Base-by-base conservation (phyloP, 2,888 invertebrate genomes). In the Steinernema hermaphroditum region DNA sequence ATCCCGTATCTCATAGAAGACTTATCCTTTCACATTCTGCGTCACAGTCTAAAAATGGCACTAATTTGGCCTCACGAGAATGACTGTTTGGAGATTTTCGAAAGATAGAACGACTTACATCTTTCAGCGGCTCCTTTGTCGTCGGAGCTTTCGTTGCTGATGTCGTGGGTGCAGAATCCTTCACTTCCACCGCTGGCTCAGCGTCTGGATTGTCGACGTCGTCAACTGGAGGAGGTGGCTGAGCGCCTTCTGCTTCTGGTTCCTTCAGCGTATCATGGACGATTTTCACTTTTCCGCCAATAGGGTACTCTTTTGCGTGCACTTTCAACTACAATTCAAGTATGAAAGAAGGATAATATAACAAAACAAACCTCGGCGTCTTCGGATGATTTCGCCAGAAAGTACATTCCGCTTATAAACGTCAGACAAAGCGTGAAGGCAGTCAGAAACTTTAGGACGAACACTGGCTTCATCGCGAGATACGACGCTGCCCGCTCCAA, bases 391-490 rank as follows among this genome's bases (percentile, higher is more conserved):
- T 62, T 62, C 14, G 62, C 29, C 62, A 62, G 62, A 29, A 62
- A 62, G 32, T 62, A 62, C 32, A 62, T 34, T 2, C 62, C 62
- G 32, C 62, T 34, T 14, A 62, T 62, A n/a, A 62, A 62, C 32
- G 62, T 62, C 2, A 62, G 2, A 32, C 62, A 62, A 12, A 62
- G 16, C 62, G 62, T 62, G 62, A 29, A 62, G 2, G 62, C 62
- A 32, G 62, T 62, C 12, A 62, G 32, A 19, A 62, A 62, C 29
- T 62, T 62, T 16, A 62, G 34, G 8, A 62, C 34, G 32, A 62
- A 62, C 32, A 62, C 62, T 27, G 62, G 62, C 62, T 62, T 62
- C 62, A 62, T 62, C 29, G 32, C 32, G n/a, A n/a, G n/a, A n/a
- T n/a, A n/a, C n/a, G n/a, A n/a, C 16, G 34, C 14, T 50, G 50